Percentiles rank a stretch among this genome's conserved stretches.
Conservation (phyloP, 2,113 vertebrate genomes). For the Seriola quinqueradiata region DNA sequence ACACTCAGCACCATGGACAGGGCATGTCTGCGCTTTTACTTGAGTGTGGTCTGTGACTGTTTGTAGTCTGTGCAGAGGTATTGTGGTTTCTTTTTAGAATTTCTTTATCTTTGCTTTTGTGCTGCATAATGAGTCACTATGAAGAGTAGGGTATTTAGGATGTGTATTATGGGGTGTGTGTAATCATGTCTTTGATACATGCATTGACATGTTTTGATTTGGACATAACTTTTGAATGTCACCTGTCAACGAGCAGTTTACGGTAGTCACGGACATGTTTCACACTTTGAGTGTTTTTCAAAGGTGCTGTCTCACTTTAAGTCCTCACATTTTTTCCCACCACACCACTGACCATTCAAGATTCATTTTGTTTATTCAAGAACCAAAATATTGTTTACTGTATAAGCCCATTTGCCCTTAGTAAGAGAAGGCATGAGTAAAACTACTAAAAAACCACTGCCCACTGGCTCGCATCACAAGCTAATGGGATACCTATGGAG, state of each 20-base stretch:
- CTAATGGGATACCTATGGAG: not conserved
- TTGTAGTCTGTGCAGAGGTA: not conserved
- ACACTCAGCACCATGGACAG: conserved; percentile 70
- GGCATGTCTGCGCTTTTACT: conserved; percentile 3
- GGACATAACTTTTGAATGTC: not conserved
- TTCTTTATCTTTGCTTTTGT: not conserved
- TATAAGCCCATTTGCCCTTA: not conserved
- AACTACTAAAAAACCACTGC: not conserved
- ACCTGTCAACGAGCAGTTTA: not conserved
- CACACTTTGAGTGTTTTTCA: not conserved
- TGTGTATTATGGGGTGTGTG: not conserved
- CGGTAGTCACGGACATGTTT: not conserved
- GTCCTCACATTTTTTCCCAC: not conserved
- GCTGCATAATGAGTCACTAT: not conserved
- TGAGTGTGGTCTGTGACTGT: not conserved
- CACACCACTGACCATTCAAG: not conserved
- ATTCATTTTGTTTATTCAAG: not conserved
- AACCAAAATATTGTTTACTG: not conserved
- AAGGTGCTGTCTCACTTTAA: not conserved
- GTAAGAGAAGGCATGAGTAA: not conserved
- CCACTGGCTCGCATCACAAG: not conserved
- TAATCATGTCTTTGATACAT: not conserved
- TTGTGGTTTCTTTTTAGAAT: not conserved
- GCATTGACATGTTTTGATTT: not conserved
- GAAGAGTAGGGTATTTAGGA: not conserved